These are phyloP conservation scores for Orthosia cruda DNA, from an alignment of 2,888 invertebrate genomes.

Conservation along the genomic window DNA sequence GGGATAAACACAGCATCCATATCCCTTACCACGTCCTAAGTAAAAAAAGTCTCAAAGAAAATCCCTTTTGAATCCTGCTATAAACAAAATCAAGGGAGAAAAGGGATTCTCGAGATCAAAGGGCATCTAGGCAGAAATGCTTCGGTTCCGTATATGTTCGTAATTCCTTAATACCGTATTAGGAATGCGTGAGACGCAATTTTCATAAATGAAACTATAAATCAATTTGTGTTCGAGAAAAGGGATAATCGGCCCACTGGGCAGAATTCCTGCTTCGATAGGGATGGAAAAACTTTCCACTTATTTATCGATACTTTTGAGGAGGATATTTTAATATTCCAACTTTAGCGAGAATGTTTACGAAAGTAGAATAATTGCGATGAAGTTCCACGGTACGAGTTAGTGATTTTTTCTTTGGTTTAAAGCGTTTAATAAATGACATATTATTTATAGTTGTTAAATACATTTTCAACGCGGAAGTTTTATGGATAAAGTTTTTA, in stretches of 20 bases:
- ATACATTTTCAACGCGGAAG: slow-evolving; percentile 46
- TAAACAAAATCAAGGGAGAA: slow-evolving; percentile 82
- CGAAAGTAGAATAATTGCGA: slow-evolving; percentile 51
- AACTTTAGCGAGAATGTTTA: slow-evolving; percentile 54
- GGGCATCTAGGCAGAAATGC: slow-evolving; percentile 60
- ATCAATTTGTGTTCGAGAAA: slow-evolving; percentile 77
- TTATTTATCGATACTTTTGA: slow-evolving; percentile 63
- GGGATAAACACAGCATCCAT: slow-evolving; percentile 69
- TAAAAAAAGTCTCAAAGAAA: slow-evolving; percentile 76
- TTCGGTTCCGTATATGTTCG: slow-evolving; percentile 59
- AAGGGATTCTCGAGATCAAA: slow-evolving; percentile 76
- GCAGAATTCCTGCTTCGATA: slow-evolving; percentile 63
- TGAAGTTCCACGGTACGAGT: slow-evolving; percentile 22
- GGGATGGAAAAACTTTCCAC: slow-evolving; percentile 52
- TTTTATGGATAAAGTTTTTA: slow-evolving; percentile 50
- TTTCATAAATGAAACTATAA: slow-evolving; percentile 83
- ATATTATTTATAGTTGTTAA: slow-evolving; percentile 52
- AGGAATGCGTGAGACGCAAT: slow-evolving; percentile 79
- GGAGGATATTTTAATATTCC: slow-evolving; percentile 50
- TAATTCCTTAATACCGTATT: slow-evolving; percentile 77
- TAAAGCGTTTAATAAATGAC: slow-evolving; percentile 51
- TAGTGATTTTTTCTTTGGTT: slow-evolving; percentile 28
- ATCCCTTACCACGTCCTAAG: slow-evolving; percentile 69
- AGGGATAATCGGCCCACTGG: slow-evolving; percentile 72
- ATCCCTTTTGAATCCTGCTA: slow-evolving; percentile 81